A percentile compares a stretch with the other conserved stretches of the same genome.
Conservation (phyloP, 1,140 invertebrate species). For the Cepaea nemoralis region DNA sequence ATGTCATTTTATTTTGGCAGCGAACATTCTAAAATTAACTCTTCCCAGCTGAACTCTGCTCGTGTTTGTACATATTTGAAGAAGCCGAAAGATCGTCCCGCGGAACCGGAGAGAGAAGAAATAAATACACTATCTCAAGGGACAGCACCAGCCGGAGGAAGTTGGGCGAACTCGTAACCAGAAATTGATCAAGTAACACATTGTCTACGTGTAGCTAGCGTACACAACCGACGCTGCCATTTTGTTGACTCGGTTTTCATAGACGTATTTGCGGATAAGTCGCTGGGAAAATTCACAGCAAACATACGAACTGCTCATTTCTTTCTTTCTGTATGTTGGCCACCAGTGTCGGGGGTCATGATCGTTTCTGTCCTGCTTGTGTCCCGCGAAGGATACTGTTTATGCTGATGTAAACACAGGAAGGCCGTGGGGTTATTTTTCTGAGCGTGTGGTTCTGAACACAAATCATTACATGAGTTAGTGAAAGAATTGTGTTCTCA, state of each 20-base stretch:
- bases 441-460: background rate
- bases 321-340: background rate
- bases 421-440: background rate
- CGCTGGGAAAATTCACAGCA: conserved; percentile 7
- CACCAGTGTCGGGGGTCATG: background rate
- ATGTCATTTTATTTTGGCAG: background rate
- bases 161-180: conserved; percentile 9
- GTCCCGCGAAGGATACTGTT: background rate
- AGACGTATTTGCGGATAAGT: conserved; percentile 25
- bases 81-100: background rate
- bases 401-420: background rate
- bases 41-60: background rate
- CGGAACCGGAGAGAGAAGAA: background rate
- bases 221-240: conserved; percentile 29
- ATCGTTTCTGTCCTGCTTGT: background rate
- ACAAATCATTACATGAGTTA: background rate
- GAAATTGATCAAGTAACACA: conserved; percentile 34
- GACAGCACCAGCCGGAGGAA: background rate
- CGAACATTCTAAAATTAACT: conserved; percentile 7
- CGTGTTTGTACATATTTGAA: conserved; percentile 13
- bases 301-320: conserved; percentile 15
- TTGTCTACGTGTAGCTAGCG: conserved; percentile 28
- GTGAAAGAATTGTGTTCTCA: background rate
- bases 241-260: conserved; percentile 36
- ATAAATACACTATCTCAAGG: conserved; percentile 9